Evolutionary conservation across 2,113 vertebrate genomes (phyloP), one percentile per base, ranked within the genome.

Genomic region (Tylochromis polylepis): DNA sequence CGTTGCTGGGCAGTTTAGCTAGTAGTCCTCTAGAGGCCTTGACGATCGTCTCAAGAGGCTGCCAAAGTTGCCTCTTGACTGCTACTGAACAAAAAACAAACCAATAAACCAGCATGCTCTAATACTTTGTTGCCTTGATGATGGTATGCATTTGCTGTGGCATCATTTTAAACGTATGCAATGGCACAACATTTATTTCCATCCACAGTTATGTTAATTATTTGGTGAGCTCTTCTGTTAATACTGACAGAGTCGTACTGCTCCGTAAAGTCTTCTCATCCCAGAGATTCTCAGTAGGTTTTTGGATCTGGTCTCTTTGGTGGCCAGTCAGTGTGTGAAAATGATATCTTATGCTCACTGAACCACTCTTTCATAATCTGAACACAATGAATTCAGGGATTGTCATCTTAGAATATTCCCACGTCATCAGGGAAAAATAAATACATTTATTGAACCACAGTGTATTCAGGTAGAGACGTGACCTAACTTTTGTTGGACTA

Each of bases 1-100:
- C 15, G 22, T 27, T 58, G 56, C 12, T 59, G 27, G 15, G 9
- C 27, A 59, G 57, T 31, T 59, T 10, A 59, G 27, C 57, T 29
- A 59, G 12, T 29, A 59, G 15, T 1, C 15, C 57, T 31, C 57
- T 31, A 59, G 29, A 59, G 57, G 57, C 57, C 27, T 16, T 59
- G 3, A 31, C 7, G 15, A 0, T 59, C 4, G 3, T 31, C 57
- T 31, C 29, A 59, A 59, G 7, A 31, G 27, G 57, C 27, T 4
- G 3, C 1, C 27, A 5, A 18, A 16, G 57, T 58, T 58, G 56
- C 24, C 24, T 15, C 22, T 60, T 60, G 29, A 60, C 58, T 60
- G 58, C 58, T 2, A 34, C 58, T 60, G 5, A 60, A 60, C 20
- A 60, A 95, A 98, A 58, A 27, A 6, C 12, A 27, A 58, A 58